Conservation (phyloP, 2,888 invertebrate species). For the Dione vanillae region DNA sequence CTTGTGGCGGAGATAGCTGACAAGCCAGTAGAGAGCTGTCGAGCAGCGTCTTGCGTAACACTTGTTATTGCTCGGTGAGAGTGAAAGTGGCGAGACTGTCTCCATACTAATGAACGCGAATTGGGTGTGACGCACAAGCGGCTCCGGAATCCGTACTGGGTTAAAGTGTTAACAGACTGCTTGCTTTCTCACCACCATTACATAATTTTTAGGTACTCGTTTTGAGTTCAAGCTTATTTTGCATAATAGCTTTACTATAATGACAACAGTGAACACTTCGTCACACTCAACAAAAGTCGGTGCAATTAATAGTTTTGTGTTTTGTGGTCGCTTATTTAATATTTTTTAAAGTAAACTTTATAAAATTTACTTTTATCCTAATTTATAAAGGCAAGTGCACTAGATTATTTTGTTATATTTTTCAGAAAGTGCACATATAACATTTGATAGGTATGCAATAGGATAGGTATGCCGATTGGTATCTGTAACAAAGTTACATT, state of each 20-base stretch:
- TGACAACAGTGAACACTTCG: not conserved
- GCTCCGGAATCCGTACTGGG: slow-evolving; percentile 68
- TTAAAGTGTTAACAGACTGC: slow-evolving; percentile 73
- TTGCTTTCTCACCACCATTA: slow-evolving; percentile 62
- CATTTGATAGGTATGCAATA: not conserved
- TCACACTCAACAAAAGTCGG: not conserved
- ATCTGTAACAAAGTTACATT: not conserved
- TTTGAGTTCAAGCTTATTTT: slow-evolving; percentile 9
- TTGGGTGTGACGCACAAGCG: slow-evolving; percentile 67
- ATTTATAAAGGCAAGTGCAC: not conserved
- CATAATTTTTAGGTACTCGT: slow-evolving; percentile 55
- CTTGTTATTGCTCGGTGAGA: slow-evolving; percentile 73
- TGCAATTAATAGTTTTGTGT: not conserved
- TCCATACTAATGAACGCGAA: slow-evolving; percentile 80
- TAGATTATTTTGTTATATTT: not conserved
- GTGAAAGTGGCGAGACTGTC: slow-evolving; percentile 80
- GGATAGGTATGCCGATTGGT: not conserved
- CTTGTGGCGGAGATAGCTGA: slow-evolving; percentile 60
- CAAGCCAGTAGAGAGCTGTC: slow-evolving; percentile 68
- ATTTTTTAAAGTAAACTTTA: not conserved
- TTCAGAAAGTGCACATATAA: not conserved
- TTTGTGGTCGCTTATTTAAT: not conserved
- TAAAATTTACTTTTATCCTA: too few species aligned
- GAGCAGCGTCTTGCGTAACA: slow-evolving; percentile 72
- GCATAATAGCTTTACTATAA: not conserved